phyloP scores from a whole-genome alignment of 2,797 vertebrate genomes.

The Australoheros facetus region DNA sequence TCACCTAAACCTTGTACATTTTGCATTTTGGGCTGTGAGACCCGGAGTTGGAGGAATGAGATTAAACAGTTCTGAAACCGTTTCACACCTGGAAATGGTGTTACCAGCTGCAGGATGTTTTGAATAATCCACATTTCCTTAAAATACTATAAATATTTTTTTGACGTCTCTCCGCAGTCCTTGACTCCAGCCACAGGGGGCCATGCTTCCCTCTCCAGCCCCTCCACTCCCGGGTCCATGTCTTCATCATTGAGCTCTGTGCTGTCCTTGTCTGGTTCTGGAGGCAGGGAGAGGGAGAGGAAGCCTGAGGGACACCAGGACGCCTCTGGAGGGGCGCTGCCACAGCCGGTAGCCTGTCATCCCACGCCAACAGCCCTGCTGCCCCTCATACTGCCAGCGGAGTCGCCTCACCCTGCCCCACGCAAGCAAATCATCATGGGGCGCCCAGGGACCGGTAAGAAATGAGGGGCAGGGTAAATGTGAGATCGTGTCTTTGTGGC shows the following conservation, averaged over 20 bases:
- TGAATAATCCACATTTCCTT: background rate
- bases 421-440: slow-evolving; percentile 97
- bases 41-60: background rate
- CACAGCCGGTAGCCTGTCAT: slow-evolving; percentile 92
- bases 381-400: slow-evolving; percentile 90
- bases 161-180: slow-evolving; percentile 60
- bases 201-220: slow-evolving; percentile 71
- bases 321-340: slow-evolving; percentile 74
- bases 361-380: slow-evolving; percentile 91
- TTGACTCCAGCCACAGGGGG: slow-evolving; percentile 72
- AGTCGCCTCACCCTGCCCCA: slow-evolving; percentile 89
- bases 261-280: slow-evolving; percentile 72
- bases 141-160: background rate
- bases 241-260: slow-evolving; percentile 60
- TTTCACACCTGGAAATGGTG: background rate
- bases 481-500: background rate
- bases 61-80: background rate
- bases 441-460: slow-evolving; percentile 90
- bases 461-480: background rate
- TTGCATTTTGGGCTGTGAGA: background rate
- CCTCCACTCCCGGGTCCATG: slow-evolving; percentile 62
- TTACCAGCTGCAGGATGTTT: background rate
- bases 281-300: slow-evolving; percentile 77
- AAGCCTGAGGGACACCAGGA: slow-evolving; percentile 80
- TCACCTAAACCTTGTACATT: background rate